Evolutionary conservation across 2,888 invertebrate genomes (phyloP), one percentile per base, ranked within the genome.

Genomic region (Phengaris alcon): DNA sequence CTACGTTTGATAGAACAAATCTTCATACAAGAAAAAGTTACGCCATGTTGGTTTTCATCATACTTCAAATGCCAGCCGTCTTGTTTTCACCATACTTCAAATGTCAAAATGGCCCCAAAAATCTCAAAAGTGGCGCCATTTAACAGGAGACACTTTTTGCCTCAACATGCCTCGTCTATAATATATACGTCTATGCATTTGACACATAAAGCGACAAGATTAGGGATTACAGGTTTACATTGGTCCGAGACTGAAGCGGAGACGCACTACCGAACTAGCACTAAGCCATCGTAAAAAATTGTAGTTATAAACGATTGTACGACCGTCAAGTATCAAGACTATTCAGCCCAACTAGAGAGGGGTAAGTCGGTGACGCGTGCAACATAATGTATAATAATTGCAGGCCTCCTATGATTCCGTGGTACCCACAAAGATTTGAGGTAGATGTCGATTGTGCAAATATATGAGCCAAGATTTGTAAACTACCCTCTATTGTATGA

Each of bases 191-290:
- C 22, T 22, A 22, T 22, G 22, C 22, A 22, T 22, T 22, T 93
- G 93, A 93, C 93, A 93, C 92, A 92, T 91, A 93, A 93, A 93
- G 93, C 93, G 91, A 92, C 88, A 87, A 88, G 87, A 90, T 87
- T 89, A 85, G 88, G 88, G 89, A 90, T 84, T 88, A 90, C 87
- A 90, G 89, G 86, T 87, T 86, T 87, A 87, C 87, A 90, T 93
- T 93, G 93, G 93, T 93, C 93, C 93, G 90, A 93, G 90, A 92
- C 90, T 88, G 90, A 93, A 93, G 93, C 93, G 87, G 85, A 86
- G 86, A 88, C 88, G 85, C 84, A 87, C 83, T 80, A 81, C 79
- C 85, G 88, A 82, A 87, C 89, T 91, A 92, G 92, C 93, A 92
- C 91, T 92, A 91, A 93, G 93, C 93, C 91, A 89, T 89, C 89